phyloP scores from a whole-genome alignment of 1,140 invertebrate species.

The Megathymus violae region DNA sequence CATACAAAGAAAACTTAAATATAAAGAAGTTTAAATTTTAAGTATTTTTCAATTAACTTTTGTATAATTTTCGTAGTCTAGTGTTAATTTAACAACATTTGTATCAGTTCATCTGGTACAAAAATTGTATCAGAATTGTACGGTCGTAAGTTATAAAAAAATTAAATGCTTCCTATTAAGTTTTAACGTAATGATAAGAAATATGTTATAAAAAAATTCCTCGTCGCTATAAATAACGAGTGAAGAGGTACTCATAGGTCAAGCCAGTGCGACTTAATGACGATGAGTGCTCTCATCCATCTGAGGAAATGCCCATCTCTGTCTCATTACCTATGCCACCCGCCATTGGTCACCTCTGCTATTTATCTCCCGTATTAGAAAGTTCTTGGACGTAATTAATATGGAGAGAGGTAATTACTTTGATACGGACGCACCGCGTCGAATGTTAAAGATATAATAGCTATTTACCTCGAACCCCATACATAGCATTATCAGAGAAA shows the following conservation, averaged over 20 bases:
- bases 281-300: slow-evolving; percentile 51
- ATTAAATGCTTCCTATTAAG: neutral
- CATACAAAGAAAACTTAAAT: too few species aligned
- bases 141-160: too few species aligned
- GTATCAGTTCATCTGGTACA: too few species aligned
- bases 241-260: neutral
- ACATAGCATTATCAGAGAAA: slow-evolving; percentile 73
- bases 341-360: slow-evolving; percentile 36
- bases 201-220: slow-evolving; percentile 17
- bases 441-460: slow-evolving; percentile 55
- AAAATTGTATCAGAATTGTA: too few species aligned
- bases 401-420: slow-evolving; percentile 78
- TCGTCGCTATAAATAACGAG: slow-evolving; percentile 24
- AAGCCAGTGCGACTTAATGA: slow-evolving; percentile 34
- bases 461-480: slow-evolving; percentile 51
- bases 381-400: slow-evolving; percentile 80
- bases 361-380: slow-evolving; percentile 72
- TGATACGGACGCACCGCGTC: slow-evolving; percentile 56
- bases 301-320: slow-evolving; percentile 59
- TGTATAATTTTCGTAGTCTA: too few species aligned
- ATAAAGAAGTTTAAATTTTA: too few species aligned
- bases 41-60: too few species aligned
- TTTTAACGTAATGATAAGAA: slow-evolving; percentile 26
- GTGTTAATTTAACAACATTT: too few species aligned
- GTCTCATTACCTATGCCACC: slow-evolving; percentile 71